Conservation (phyloP, 2,113 vertebrate genomes). For the Reinhardtius hippoglossoides region DNA sequence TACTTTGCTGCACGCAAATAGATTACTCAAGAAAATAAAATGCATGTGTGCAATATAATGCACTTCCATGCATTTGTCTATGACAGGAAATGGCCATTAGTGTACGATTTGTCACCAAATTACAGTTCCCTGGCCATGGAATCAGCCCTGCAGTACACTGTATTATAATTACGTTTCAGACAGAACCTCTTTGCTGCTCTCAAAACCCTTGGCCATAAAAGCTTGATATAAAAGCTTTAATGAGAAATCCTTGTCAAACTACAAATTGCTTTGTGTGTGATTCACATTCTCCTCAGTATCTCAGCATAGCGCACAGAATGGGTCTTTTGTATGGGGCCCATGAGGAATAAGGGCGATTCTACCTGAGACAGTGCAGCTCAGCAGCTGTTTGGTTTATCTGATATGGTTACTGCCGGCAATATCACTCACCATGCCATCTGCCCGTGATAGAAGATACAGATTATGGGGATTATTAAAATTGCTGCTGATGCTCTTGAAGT, state of each 20-base stretch:
- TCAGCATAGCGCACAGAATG: conserved; percentile 22
- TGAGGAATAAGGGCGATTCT: conserved; percentile 53
- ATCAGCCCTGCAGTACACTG: conserved; percentile 4
- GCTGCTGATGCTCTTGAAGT: conserved; percentile 20
- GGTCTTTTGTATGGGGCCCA: conserved; percentile 38
- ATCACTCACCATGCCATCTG: conserved; percentile 18
- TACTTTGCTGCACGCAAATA: conserved; percentile 35
- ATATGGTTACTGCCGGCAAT: conserved; percentile 37
- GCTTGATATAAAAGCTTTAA: conserved; percentile 52
- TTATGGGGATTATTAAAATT: conserved; percentile 43
- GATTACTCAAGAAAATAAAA: conserved; percentile 62
- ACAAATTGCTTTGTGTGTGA: conserved; percentile 51
- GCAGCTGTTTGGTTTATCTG: conserved; percentile 53
- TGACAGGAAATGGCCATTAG: conserved; percentile 47
- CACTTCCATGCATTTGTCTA: conserved; percentile 42
- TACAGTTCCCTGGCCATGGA: conserved; percentile 14
- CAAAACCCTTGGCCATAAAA: conserved; percentile 38
- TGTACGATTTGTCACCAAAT: conserved; percentile 44
- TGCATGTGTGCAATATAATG: conserved; percentile 44
- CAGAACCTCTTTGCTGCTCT: not conserved
- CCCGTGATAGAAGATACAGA: conserved; percentile 30
- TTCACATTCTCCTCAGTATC: conserved; percentile 30
- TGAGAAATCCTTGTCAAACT: conserved; percentile 36
- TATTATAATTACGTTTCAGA: conserved; percentile 40
- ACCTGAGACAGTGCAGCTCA: conserved; percentile 35